These are phyloP conservation scores for Paratilapia polleni DNA, from an alignment of 2,113 vertebrate species.

Conservation along the genomic window DNA sequence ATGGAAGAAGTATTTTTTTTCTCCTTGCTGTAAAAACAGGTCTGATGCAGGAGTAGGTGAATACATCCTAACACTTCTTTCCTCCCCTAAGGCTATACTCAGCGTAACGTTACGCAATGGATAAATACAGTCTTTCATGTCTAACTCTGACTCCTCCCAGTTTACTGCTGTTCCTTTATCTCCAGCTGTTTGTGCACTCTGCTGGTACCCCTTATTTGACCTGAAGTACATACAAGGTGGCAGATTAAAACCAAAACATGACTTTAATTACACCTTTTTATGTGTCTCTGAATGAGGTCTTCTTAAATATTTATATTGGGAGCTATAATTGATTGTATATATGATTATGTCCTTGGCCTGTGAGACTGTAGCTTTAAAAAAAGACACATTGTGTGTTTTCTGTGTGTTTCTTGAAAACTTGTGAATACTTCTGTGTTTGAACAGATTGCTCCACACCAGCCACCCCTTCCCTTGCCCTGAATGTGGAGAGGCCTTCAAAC, in stretches of 20 bases:
- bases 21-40: constrained; percentile 1
- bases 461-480: constrained; percentile 87
- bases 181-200: constrained; percentile 30
- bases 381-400: neutral
- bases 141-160: constrained; percentile 54
- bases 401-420: neutral
- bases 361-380: neutral
- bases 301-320: neutral
- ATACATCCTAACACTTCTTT: constrained; percentile 47
- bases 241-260: constrained; percentile 30
- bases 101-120: constrained; percentile 59
- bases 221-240: constrained; percentile 32
- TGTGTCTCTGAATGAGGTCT: neutral
- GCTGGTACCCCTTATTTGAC: constrained; percentile 52
- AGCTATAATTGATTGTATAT: neutral
- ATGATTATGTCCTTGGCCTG: neutral
- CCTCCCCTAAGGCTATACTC: constrained; percentile 53
- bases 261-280: constrained; percentile 7
- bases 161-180: constrained; percentile 60
- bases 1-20: neutral
- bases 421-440: constrained; percentile 3
- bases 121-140: constrained; percentile 73
- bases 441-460: constrained; percentile 89
- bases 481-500: constrained; percentile 88
- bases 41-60: constrained; percentile 57